A percentile compares a stretch with the other conserved stretches of the same genome.
These are phyloP conservation scores for Nothocercus julius DNA, from an alignment of 2,113 vertebrate species.

Conservation along the genomic window DNA sequence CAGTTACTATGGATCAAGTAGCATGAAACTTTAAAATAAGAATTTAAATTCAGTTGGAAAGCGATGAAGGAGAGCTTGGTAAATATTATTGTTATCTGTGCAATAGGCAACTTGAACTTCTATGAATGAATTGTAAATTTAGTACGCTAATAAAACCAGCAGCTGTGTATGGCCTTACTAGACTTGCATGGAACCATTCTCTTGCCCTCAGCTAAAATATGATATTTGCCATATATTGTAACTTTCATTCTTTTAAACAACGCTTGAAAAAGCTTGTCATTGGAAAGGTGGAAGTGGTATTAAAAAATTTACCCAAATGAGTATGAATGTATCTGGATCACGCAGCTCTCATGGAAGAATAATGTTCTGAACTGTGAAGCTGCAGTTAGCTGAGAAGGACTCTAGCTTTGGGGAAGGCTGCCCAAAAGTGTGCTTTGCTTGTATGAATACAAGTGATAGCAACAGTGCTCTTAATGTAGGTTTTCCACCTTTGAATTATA, in stretches of 20 bases:
- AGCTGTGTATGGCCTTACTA: background rate
- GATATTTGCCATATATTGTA: background rate
- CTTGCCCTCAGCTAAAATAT: background rate
- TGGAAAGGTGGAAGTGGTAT: background rate
- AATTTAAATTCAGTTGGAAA: constrained; percentile 58
- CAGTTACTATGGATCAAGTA: constrained; percentile 37
- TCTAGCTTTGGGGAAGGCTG: background rate
- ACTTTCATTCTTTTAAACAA: background rate
- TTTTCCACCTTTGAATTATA: background rate
- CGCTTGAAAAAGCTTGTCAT: background rate
- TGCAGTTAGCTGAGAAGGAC: background rate
- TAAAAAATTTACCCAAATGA: background rate
- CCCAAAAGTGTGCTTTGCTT: background rate
- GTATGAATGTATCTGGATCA: background rate
- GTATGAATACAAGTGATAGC: rapidly evolving
- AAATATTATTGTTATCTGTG: constrained; percentile 39
- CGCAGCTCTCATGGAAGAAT: background rate
- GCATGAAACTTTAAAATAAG: constrained; percentile 48
- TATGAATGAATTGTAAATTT: constrained; percentile 2
- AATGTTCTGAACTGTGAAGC: background rate
- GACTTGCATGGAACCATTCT: background rate
- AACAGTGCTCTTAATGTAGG: rapidly evolving
- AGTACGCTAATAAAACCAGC: constrained; percentile 27
- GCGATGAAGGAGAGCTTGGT: constrained; percentile 20
- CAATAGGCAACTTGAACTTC: constrained; percentile 48